Conservation (phyloP, 2,888 invertebrate species). For the Pseudolycoriella hygida region DNA sequence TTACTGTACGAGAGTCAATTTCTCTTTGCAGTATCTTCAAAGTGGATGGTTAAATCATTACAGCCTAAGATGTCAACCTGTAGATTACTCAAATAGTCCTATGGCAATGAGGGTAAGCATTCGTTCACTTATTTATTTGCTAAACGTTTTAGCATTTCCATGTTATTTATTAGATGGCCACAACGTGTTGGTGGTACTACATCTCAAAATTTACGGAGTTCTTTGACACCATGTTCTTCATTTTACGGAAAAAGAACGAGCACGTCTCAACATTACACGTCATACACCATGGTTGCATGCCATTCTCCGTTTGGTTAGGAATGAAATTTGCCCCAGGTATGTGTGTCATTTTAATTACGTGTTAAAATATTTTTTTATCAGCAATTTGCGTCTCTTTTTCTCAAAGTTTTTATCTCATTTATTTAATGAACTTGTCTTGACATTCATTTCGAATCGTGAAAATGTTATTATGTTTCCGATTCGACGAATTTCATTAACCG, state of each 20-base stretch:
- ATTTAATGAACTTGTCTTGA: too few relatives aligned
- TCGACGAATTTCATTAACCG: too few relatives aligned
- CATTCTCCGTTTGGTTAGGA: constrained; percentile 90
- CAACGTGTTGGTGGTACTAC: constrained; percentile 93
- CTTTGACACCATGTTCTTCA: constrained; percentile 92
- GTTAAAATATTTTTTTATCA: too few relatives aligned
- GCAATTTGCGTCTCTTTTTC: too few relatives aligned
- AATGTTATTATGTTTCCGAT: too few relatives aligned
- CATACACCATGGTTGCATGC: constrained; percentile 94
- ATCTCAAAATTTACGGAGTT: constrained; percentile 95
- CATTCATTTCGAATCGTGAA: too few relatives aligned
- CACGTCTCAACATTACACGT: constrained; percentile 90
- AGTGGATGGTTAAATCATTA: constrained; percentile 67
- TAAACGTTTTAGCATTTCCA: too few relatives aligned
- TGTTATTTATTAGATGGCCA: constrained; percentile 53
- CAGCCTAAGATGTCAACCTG: constrained; percentile 71
- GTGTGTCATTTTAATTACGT: too few relatives aligned
- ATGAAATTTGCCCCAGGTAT: constrained; percentile 85
- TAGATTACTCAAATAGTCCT: constrained; percentile 62
- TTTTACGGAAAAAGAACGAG: constrained; percentile 82
- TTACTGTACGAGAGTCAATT: too few relatives aligned
- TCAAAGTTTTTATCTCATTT: too few relatives aligned
- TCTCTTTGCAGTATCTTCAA: constrained; percentile 34
- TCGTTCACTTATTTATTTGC: constrained; percentile 12
- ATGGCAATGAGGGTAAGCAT: constrained; percentile 47